These are phyloP conservation scores for Atethmia centrago DNA, from an alignment of 2,888 invertebrate genomes.

Conservation along the genomic window DNA sequence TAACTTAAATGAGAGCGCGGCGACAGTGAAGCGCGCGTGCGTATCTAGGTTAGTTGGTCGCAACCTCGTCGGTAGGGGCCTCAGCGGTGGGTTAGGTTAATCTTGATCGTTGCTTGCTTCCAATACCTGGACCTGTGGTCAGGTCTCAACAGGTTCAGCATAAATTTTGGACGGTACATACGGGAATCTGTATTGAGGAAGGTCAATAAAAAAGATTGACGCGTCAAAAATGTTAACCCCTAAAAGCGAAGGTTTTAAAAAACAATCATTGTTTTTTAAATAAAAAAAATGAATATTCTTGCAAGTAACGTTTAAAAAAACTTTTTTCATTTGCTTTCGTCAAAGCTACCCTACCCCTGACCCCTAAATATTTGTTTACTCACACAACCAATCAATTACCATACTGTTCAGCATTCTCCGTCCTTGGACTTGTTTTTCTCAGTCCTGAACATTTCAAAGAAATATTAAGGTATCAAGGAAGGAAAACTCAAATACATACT, in stretches of 20 bases:
- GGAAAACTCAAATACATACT: constrained; percentile 33
- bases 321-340: not conserved
- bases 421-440: constrained; percentile 46
- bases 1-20: constrained; percentile 64
- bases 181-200: not conserved
- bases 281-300: not conserved
- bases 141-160: constrained; percentile 25
- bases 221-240: constrained; percentile 3
- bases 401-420: constrained; percentile 27
- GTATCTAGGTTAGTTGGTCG: constrained; percentile 69
- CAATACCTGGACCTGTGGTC: constrained; percentile 36
- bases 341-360: not conserved
- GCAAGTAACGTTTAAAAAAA: not conserved
- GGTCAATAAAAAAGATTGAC: not conserved
- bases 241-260: not conserved
- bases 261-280: too few relatives aligned
- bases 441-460: constrained; percentile 36
- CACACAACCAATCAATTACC: constrained; percentile 40
- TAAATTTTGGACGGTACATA: not conserved
- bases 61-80: constrained; percentile 67
- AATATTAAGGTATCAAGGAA: constrained; percentile 25
- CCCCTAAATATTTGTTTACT: constrained; percentile 30
- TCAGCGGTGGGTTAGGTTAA: constrained; percentile 63
- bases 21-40: constrained; percentile 67
- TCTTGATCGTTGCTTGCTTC: constrained; percentile 61